phyloP scores from a whole-genome alignment of 2,113 vertebrate genomes.

The Motacilla alba region DNA sequence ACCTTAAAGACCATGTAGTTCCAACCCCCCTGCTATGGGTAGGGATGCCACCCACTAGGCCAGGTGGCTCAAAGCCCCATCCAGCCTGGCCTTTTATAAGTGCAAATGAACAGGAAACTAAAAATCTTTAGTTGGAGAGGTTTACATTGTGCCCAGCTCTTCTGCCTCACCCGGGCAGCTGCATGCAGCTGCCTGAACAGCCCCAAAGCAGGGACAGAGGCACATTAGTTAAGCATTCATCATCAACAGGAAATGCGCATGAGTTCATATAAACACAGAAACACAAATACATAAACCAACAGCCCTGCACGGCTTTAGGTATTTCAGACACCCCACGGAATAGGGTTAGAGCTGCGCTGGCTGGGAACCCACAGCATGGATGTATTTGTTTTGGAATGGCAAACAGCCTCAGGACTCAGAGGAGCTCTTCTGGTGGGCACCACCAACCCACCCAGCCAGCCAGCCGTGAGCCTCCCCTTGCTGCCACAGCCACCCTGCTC shows the following conservation, averaged over 20 bases:
- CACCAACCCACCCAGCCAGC: not conserved
- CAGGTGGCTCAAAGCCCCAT: not conserved
- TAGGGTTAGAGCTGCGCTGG: not conserved
- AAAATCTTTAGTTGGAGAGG: not conserved
- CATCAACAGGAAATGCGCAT: conserved; percentile 46
- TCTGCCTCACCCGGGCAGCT: conserved; percentile 27
- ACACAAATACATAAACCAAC: not conserved
- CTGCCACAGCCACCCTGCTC: not conserved
- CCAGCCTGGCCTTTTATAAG: not conserved
- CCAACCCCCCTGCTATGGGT: not conserved
- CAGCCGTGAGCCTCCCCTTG: not conserved
- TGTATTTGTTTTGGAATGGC: conserved; percentile 8
- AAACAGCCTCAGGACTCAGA: not conserved
- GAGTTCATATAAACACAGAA: conserved; percentile 41
- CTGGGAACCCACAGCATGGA: not conserved
- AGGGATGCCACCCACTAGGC: not conserved
- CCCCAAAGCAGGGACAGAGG: not conserved
- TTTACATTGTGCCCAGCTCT: not conserved
- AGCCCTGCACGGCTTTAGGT: not conserved
- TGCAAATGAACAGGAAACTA: not conserved
- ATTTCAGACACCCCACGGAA: conserved; percentile 21
- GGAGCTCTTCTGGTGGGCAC: conserved; percentile 5
- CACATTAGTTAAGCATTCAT: conserved; percentile 6
- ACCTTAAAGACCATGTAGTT: not conserved
- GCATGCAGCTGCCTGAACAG: conserved; percentile 2